Conservation (phyloP, 2,797 vertebrate species). For the Acanthurus lineatus region DNA sequence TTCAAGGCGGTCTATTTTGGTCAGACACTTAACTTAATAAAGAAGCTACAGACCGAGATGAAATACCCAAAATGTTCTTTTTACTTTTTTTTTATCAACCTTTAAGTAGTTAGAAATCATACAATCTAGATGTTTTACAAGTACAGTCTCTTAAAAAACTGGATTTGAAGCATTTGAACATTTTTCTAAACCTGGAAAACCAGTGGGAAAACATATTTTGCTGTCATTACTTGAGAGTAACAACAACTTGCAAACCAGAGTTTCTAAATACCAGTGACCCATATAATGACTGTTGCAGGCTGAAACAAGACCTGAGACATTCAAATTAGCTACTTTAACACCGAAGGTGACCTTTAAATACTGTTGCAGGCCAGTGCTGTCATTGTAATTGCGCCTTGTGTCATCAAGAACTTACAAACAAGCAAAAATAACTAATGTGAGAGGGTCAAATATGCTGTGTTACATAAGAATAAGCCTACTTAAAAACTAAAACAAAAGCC, state of each 20-base stretch:
- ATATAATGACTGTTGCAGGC: not conserved
- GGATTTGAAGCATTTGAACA: too few relatives aligned
- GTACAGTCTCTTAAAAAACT: too few relatives aligned
- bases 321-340: not conserved
- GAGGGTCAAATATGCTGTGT: not conserved
- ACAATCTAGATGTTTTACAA: not conserved
- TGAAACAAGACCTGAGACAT: not conserved
- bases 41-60: too few relatives aligned
- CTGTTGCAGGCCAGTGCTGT: not conserved
- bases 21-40: not conserved
- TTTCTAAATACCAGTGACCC: not conserved
- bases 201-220: not conserved
- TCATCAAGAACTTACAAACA: not conserved
- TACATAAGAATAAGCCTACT: not conserved
- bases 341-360: constrained; percentile 13
- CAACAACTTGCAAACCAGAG: not conserved
- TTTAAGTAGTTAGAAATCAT: not conserved
- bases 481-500: not conserved
- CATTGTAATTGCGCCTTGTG: not conserved
- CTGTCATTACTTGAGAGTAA: not conserved
- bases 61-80: not conserved
- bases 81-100: not conserved
- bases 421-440: not conserved
- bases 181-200: not conserved
- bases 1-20: not conserved